Percentiles rank a stretch among this genome's conserved stretches.
These are phyloP conservation scores for Agonopterix subpropinquella DNA, from an alignment of 2,888 invertebrate species.

Conservation along the genomic window DNA sequence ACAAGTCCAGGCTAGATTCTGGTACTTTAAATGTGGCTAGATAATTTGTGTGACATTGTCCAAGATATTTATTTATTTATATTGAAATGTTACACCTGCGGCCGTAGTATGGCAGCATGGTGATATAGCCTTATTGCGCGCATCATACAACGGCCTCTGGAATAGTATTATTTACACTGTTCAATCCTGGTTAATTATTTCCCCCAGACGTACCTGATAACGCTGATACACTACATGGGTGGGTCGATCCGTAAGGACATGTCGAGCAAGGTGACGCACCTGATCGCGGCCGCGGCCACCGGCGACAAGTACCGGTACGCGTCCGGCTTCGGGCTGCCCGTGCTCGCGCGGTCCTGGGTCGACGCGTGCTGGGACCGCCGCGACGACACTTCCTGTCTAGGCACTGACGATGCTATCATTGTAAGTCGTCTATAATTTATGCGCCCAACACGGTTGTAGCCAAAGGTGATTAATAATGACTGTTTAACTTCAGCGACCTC, in stretches of 20 bases:
- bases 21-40: too few species aligned
- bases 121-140: too few species aligned
- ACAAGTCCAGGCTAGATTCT: too few species aligned
- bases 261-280: constrained; percentile 91
- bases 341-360: constrained; percentile 93
- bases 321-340: constrained; percentile 90
- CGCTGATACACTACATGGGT: constrained; percentile 96
- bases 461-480: too few species aligned
- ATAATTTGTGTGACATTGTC: too few species aligned
- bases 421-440: constrained; percentile 54
- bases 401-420: constrained; percentile 81
- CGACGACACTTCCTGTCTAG: constrained; percentile 80
- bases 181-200: not conserved
- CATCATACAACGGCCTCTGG: too few species aligned
- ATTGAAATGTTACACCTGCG: too few species aligned
- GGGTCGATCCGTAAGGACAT: constrained; percentile 96
- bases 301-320: constrained; percentile 97
- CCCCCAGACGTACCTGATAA: constrained; percentile 87
- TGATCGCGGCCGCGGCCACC: constrained; percentile 91
- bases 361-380: constrained; percentile 90
- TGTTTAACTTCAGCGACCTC: too few species aligned
- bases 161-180: too few species aligned
- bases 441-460: too few species aligned
- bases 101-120: too few species aligned
- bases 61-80: too few species aligned